These are phyloP conservation scores for Steromphala cineraria DNA, from an alignment of 2,888 invertebrate species.

Conservation along the genomic window DNA sequence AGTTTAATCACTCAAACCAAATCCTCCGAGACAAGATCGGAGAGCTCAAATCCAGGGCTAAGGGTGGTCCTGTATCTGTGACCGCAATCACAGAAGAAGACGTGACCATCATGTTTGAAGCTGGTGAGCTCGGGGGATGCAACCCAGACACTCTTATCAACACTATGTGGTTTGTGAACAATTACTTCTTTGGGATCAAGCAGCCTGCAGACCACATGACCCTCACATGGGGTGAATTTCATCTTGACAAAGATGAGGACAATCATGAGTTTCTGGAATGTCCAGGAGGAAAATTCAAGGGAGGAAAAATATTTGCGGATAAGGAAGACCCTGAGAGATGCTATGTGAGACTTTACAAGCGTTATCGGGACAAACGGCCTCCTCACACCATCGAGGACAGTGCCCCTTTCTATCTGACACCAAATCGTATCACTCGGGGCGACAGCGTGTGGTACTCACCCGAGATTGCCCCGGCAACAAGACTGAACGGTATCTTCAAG, in stretches of 20 bases:
- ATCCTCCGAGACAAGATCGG: background rate
- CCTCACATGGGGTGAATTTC: constrained; percentile 5
- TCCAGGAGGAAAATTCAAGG: background rate
- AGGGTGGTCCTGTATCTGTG: background rate
- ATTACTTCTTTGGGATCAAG: constrained; percentile 11
- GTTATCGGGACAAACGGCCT: background rate
- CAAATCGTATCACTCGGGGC: background rate
- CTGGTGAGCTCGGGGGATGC: background rate
- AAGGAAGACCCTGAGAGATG: background rate
- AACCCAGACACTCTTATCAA: constrained; percentile 18
- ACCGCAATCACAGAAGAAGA: background rate
- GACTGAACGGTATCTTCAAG: constrained; percentile 16
- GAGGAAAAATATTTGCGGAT: background rate
- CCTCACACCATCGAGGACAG: background rate
- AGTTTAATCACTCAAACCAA: background rate
- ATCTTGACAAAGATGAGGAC: background rate
- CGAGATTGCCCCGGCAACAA: background rate
- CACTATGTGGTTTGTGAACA: constrained; percentile 23
- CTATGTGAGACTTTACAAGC: constrained; percentile 14
- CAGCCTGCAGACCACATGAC: background rate
- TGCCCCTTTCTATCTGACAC: constrained; percentile 13
- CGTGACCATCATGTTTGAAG: constrained; percentile 4
- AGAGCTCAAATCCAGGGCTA: background rate
- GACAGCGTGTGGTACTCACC: constrained; percentile 17
- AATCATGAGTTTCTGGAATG: background rate